Conservation (phyloP, 2,888 invertebrate species). For the Psylliodes chrysocephalus region DNA sequence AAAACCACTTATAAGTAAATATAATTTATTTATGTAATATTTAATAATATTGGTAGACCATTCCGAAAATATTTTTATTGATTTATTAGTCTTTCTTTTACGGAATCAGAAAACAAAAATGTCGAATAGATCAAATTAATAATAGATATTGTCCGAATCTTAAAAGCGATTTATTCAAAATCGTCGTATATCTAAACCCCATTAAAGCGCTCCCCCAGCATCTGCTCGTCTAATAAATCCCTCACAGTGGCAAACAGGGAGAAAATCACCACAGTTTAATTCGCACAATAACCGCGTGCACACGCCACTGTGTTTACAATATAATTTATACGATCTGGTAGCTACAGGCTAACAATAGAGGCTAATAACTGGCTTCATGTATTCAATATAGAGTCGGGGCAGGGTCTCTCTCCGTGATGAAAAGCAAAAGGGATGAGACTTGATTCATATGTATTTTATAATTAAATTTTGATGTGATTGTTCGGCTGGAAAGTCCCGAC, state of each 20-base stretch:
- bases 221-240: slow-evolving; percentile 31
- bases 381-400: slow-evolving; percentile 55
- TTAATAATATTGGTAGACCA: too few relatives aligned
- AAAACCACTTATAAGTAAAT: too few relatives aligned
- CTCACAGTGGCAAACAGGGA: slow-evolving; percentile 40
- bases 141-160: too few relatives aligned
- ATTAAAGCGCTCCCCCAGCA: neutral
- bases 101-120: too few relatives aligned
- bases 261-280: slow-evolving; percentile 59
- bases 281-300: slow-evolving; percentile 58
- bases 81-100: too few relatives aligned
- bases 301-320: slow-evolving; percentile 65
- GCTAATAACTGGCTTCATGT: slow-evolving; percentile 64
- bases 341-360: slow-evolving; percentile 64
- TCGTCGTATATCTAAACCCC: too few relatives aligned
- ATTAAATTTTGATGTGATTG: slow-evolving; percentile 65
- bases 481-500: slow-evolving; percentile 59
- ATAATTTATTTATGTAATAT: too few relatives aligned
- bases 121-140: too few relatives aligned
- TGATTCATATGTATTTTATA: slow-evolving; percentile 64
- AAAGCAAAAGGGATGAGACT: slow-evolving; percentile 58
- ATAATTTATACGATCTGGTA: slow-evolving; percentile 65
- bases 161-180: too few relatives aligned
- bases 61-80: too few relatives aligned
- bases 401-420: slow-evolving; percentile 53